Base-by-base conservation (phyloP, 2,797 vertebrate genomes). In the Cuniculus paca region DNA sequence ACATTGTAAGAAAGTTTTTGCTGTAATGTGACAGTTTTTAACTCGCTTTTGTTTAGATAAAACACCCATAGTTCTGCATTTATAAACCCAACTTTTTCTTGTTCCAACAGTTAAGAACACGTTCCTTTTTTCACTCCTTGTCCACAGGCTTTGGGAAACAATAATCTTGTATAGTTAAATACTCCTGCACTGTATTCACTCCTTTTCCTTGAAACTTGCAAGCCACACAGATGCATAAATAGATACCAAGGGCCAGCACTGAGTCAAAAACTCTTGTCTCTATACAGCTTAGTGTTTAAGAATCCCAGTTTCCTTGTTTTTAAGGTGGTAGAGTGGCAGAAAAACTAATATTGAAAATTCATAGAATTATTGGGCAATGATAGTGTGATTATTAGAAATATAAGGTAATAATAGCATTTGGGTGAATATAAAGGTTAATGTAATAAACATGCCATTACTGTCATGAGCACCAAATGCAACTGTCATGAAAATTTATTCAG, bases 1-100 rank as follows among this genome's bases (percentile, higher is more conserved):
- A 70, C 45, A 56, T 54, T 54, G 34, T 63, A 65, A 63, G 24
- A 36, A 95, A 90, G 85, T 78, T 94, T 83, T 94, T 90, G 24
- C 42, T 24, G n/a, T 28, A 50, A 54, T 7, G 42, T 6, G 34
- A 54, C 19, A 24, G 65, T 72, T 75, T 14, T 65, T 36, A 78
- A 58, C 10, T 63, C 34, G 36, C 22, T 65, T n/a, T 77, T 63
- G 42, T 60, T 75, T 65, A 75, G 52, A 65, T 10, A 28, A 83
- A 94, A 78, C 10, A 8, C 16, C 56, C 42, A 61, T 2, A 1
- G 31, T 88, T 81, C 22, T 84, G 45, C 16, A 42, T 83, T 60
- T 36, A 65, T 58, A 61, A 85, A 81, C 4, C 11, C 26, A 61
- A 31, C 34, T 50, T 8, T 72, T 48, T 63, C 1, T 58, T 65